Conservation (phyloP, 2,113 vertebrate species). For the Mustela lutreola region DNA sequence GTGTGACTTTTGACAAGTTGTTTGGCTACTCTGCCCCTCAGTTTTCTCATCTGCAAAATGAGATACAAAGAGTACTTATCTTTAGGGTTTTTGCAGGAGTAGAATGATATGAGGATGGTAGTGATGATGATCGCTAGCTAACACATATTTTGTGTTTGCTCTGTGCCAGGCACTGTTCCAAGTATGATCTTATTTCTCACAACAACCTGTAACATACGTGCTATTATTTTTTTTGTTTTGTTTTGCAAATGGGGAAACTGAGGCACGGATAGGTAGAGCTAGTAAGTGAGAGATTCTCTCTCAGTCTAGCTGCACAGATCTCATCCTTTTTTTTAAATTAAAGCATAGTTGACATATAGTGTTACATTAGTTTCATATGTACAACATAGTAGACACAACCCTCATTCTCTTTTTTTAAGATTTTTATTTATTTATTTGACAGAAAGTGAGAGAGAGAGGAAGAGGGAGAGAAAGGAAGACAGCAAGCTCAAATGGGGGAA, state of each 20-base stretch:
- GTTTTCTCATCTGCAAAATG: neutral
- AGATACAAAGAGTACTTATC: neutral
- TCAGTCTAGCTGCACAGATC: neutral
- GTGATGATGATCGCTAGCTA: neutral
- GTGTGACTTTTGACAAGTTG: neutral
- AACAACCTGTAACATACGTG: neutral
- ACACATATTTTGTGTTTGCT: neutral
- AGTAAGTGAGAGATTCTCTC: neutral
- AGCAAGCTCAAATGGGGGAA: too few relatives aligned
- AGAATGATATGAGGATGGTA: neutral
- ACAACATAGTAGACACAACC: neutral
- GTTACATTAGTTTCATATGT: neutral
- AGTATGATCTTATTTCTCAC: neutral
- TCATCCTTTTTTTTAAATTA: neutral
- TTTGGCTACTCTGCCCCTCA: conserved; percentile 30
- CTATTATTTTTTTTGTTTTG: neutral
- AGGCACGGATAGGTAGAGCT: neutral
- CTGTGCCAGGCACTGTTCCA: neutral
- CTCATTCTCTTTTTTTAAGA: neutral
- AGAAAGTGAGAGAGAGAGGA: too few relatives aligned
- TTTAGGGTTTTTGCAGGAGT: neutral
- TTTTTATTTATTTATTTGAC: too few relatives aligned
- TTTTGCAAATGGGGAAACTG: neutral
- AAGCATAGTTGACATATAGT: neutral
- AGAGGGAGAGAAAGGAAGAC: too few relatives aligned